Evolutionary conservation across 2,113 vertebrate genomes (phyloP), one percentile per base, ranked within the genome.

Genomic region (Suricata suricatta): DNA sequence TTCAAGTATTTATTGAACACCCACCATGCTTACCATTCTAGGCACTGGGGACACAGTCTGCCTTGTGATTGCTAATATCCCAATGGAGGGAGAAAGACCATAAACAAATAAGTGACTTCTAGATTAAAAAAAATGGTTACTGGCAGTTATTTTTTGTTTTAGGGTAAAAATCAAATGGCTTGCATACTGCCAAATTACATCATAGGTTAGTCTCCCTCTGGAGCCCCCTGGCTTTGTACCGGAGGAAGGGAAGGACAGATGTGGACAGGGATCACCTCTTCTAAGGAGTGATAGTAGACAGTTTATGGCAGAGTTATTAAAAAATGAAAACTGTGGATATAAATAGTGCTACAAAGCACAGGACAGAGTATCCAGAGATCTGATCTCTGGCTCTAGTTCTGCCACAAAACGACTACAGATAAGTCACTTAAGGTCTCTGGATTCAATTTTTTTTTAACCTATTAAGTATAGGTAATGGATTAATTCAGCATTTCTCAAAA

Each of bases 121-220:
- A 47, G 57, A 76, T 96, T n/a, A n/a, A 91, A 92, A 54, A 47
- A 25, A 95, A 88, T 60, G 50, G 31, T 80, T 47, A 29, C 3
- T 93, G 35, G 38, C 72, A 74, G n/a, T 87, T 64, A 66, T 19
- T 50, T 95, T 95, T 95, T 92, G 72, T 83, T 95, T 90, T 81
- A 94, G 76, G 87, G 15, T 87, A 57, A 85, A 96, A 80, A 68
- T 41, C 80, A 79, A 57, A 74, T 41, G 66, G 52, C n/a, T 17
- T 29, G 0, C 71, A 25, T 68, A 38, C 21, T n/a, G 7, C 72
- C 72, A 83, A 25, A 57, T 92, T 71, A 38, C 29, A 25, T 82
- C 77, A 41, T 19, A 63, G 25, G 44, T 74, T 41, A 60, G 63
- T 77, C 64, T 85, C 80, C 50, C 44, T n/a, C 63, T 90, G 44